phyloP scores from a whole-genome alignment of 1,140 invertebrate species.

The Pseudomyrmex pallidus region DNA sequence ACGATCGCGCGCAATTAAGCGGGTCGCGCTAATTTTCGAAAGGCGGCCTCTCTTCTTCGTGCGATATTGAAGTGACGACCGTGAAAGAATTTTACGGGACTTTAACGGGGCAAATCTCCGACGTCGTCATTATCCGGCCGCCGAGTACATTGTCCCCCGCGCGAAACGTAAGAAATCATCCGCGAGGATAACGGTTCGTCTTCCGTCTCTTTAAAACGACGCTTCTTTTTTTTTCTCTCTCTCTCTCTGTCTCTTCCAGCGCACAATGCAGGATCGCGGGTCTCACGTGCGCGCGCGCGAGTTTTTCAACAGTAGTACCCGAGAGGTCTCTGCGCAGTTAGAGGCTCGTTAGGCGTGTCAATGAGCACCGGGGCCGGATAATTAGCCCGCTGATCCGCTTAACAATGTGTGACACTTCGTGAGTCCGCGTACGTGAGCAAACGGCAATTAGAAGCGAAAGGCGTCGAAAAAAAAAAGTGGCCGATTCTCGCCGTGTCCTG shows the following conservation, averaged over 20 bases:
- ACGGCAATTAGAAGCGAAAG: conserved; percentile 34
- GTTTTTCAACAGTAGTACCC: not conserved
- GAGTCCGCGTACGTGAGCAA: conserved; percentile 33
- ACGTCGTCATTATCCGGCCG: conserved; percentile 20
- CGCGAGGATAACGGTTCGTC: conserved; percentile 44
- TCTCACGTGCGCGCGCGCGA: conserved; percentile 26
- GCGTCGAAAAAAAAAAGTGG: not conserved
- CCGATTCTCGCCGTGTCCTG: conserved; percentile 12
- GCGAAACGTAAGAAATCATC: conserved; percentile 46
- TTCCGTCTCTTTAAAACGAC: conserved; percentile 43
- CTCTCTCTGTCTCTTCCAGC: not conserved
- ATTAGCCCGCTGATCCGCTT: conserved; percentile 51
- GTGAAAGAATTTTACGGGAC: conserved; percentile 18
- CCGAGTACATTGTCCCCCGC: conserved; percentile 33
- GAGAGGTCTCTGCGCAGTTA: not conserved
- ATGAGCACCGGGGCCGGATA: conserved; percentile 18
- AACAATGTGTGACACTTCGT: conserved; percentile 53
- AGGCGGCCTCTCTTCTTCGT: not conserved
- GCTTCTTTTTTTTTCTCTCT: not conserved
- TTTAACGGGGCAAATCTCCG: conserved; percentile 38
- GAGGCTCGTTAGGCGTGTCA: conserved; percentile 48
- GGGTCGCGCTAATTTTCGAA: not conserved
- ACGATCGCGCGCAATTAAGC: conserved; percentile 6
- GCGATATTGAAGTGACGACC: not conserved
- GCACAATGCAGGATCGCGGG: conserved; percentile 21